phyloP scores from a whole-genome alignment of 2,888 invertebrate species.

The Ditula angustiorana region DNA sequence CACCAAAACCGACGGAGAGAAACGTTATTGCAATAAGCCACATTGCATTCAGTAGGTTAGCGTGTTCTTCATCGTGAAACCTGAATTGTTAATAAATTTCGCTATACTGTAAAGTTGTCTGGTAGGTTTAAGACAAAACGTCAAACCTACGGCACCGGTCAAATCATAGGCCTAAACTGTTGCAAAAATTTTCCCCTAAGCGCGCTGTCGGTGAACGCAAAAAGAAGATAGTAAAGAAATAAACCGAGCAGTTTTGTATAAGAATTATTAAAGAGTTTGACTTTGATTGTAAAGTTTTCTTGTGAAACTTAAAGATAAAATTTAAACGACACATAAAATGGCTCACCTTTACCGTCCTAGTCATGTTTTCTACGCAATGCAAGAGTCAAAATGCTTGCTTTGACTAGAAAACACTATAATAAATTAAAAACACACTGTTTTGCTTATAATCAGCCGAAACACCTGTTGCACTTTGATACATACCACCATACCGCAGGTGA shows the following conservation, averaged over 20 bases:
- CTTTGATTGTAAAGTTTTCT: slow-evolving; percentile 74
- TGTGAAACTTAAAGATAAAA: slow-evolving; percentile 59
- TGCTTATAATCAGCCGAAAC: slow-evolving; percentile 61
- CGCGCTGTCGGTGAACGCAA: slow-evolving; percentile 54
- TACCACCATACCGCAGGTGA: slow-evolving; percentile 99
- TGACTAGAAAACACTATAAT: slow-evolving; percentile 57
- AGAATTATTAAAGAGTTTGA: slow-evolving; percentile 79
- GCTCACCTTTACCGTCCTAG: slow-evolving; percentile 83
- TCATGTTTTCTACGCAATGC: slow-evolving; percentile 65
- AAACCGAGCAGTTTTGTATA: slow-evolving; percentile 50
- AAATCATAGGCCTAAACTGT: slow-evolving; percentile 25
- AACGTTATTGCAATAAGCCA: slow-evolving; percentile 99
- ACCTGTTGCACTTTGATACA: slow-evolving; percentile 84
- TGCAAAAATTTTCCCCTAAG: slow-evolving; percentile 24
- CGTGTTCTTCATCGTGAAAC: slow-evolving; percentile 99
- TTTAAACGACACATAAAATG: slow-evolving; percentile 79
- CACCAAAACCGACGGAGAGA: slow-evolving; percentile 99
- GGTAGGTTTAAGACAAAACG: slow-evolving; percentile 7
- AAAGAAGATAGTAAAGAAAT: slow-evolving; percentile 56
- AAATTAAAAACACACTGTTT: slow-evolving; percentile 32
- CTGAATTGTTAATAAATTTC: slow-evolving; percentile 87
- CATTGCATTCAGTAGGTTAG: slow-evolving; percentile 99
- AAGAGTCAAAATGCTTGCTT: slow-evolving; percentile 65
- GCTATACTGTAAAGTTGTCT: slow-evolving; percentile 59
- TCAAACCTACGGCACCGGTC: slow-evolving; percentile 18